Base-by-base conservation (phyloP, 2,888 invertebrate genomes). In the Hemithea aestivaria region DNA sequence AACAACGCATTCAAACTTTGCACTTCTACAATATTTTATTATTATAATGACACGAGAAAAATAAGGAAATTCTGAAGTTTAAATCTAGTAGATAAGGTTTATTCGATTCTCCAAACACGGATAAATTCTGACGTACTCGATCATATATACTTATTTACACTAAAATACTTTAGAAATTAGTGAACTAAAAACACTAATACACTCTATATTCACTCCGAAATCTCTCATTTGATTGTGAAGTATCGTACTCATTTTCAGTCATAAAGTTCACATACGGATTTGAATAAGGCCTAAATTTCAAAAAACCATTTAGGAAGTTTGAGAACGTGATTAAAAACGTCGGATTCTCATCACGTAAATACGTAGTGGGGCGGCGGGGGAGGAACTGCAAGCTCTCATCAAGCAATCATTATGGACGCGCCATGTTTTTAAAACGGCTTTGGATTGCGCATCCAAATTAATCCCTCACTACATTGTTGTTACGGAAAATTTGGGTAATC, bases 381-480 rank as follows among this genome's bases (percentile, higher is more conserved):
- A 16, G 53, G 44, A 52, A 62, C 56, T 69, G 69, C 72, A 73
- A 58, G 70, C 60, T 70, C 72, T 79, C 82, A 82, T 82, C 81
- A 81, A 81, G 81, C 74, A 72, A 75, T 78, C 82, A 81, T 83
- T 83, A 82, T 73, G 79, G 66, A 65, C 60, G 82, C 82, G 74
- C 83, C 84, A 84, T 73, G 78, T 85, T 85, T 85, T 84, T 81
- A 78, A 80, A 85, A 85, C 73, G 75, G 79, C 78, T 73, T 72
- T 60, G 64, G 67, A 73, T 70, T 72, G 67, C 76, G 71, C 73
- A 67, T 75, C 71, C 70, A 77, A 81, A 82, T 80, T 80, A 82
- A 81, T 75, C 71, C 70, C 37, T 63, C 65, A 74, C 76, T 73
- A 75, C 70, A 68, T 71, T 69, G 66, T 74, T 72, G 62, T 73